Percentiles rank a stretch among this genome's conserved stretches.
phyloP scores from a whole-genome alignment of 2,888 invertebrate species.

The Acanthosoma haemorrhoidale region DNA sequence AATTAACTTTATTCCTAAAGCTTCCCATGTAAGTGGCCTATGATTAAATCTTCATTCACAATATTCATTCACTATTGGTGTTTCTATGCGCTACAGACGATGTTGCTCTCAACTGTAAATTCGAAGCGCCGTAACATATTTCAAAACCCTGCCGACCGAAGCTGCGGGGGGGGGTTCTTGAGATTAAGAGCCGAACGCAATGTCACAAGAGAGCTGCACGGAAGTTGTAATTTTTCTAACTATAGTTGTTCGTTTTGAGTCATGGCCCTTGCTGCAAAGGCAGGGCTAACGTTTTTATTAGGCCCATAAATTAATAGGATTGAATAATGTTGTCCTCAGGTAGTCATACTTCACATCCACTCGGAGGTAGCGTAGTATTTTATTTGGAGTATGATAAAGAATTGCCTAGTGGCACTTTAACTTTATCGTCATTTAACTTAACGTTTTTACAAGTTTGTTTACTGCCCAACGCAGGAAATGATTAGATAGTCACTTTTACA shows the following conservation, averaged over 20 bases:
- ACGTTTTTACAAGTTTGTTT: too few relatives aligned
- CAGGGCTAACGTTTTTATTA: neutral
- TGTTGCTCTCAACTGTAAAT: slow-evolving; percentile 5
- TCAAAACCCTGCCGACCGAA: neutral
- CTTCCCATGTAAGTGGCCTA: too few relatives aligned
- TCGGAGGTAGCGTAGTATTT: too few relatives aligned
- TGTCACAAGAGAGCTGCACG: neutral
- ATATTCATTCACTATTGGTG: neutral
- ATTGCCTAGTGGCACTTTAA: too few relatives aligned
- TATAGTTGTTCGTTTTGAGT: neutral
- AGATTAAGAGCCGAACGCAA: neutral
- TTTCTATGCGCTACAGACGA: neutral
- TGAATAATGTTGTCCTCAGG: too few relatives aligned
- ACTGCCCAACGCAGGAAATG: too few relatives aligned
- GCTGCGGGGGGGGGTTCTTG: neutral
- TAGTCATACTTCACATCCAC: too few relatives aligned
- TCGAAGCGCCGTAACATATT: neutral
- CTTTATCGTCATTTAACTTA: too few relatives aligned
- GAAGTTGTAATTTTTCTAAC: slow-evolving; percentile 2
- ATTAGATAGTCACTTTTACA: too few relatives aligned
- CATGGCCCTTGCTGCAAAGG: neutral
- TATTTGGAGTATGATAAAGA: too few relatives aligned
- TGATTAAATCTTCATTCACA: too few relatives aligned
- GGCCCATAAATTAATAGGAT: neutral
- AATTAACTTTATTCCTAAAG: too few relatives aligned